Evolutionary conservation across 2,888 invertebrate genomes (phyloP).

Genomic region (Spodoptera exigua): DNA sequence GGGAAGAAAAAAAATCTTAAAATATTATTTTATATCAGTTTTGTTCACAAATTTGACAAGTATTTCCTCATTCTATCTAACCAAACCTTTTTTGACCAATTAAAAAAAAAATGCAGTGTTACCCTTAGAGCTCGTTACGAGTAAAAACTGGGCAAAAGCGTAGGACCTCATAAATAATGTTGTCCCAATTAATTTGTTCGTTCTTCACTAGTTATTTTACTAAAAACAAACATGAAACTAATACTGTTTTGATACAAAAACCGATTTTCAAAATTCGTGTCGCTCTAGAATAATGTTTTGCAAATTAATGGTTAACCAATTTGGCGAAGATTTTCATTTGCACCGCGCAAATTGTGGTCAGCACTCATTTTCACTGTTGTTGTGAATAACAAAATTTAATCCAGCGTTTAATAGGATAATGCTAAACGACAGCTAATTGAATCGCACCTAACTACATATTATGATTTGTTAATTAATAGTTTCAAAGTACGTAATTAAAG

Average conservation of each 20-base stretch:
- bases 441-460: slow-evolving; percentile 27
- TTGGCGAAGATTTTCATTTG: slow-evolving; percentile 83
- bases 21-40: too few relatives aligned
- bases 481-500: slow-evolving; percentile 1
- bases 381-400: slow-evolving; percentile 74
- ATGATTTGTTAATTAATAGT: slow-evolving; percentile 23
- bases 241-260: slow-evolving; percentile 9
- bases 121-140: too few relatives aligned
- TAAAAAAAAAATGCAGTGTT: too few relatives aligned
- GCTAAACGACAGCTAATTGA: slow-evolving; percentile 65
- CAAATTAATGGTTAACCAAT: slow-evolving; percentile 82
- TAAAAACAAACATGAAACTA: slow-evolving; percentile 20
- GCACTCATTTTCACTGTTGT: slow-evolving; percentile 76
- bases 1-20: too few relatives aligned
- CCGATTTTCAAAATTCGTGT: slow-evolving; percentile 34
- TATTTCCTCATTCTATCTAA: too few relatives aligned
- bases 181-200: background rate
- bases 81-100: too few relatives aligned
- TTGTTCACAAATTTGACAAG: too few relatives aligned
- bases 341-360: slow-evolving; percentile 82
- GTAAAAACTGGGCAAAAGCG: too few relatives aligned
- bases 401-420: slow-evolving; percentile 67
- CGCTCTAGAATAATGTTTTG: slow-evolving; percentile 59
- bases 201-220: background rate
- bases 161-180: too few relatives aligned